These are phyloP conservation scores for Indri indri DNA, from an alignment of 2,113 vertebrate species.

Conservation along the genomic window DNA sequence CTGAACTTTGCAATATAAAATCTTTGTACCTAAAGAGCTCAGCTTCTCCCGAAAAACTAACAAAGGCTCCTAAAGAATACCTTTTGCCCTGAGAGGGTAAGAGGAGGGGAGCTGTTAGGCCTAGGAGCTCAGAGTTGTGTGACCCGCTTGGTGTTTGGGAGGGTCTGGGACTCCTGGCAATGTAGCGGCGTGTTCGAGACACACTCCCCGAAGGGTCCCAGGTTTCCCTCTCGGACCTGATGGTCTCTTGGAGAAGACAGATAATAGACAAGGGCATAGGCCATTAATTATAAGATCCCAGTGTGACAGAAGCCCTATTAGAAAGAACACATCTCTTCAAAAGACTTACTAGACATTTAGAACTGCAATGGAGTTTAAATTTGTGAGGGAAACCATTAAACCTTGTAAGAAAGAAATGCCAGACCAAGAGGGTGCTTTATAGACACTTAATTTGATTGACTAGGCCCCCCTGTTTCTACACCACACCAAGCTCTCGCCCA, in stretches of 20 bases:
- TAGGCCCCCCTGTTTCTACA: not conserved
- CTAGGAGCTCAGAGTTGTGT: not conserved
- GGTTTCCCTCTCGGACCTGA: constrained; percentile 46
- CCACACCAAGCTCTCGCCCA: not conserved
- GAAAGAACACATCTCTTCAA: constrained; percentile 69
- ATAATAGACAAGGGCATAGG: not conserved
- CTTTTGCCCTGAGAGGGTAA: not conserved
- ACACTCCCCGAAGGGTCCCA: not conserved
- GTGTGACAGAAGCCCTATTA: constrained; percentile 60
- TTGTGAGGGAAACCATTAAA: constrained; percentile 54
- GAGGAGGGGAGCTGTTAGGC: not conserved
- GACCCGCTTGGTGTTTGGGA: not conserved
- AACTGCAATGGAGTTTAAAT: constrained; percentile 64
- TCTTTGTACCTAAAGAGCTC: not conserved
- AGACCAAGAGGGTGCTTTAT: constrained; percentile 17
- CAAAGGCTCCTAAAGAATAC: not conserved
- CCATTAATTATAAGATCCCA: constrained; percentile 63
- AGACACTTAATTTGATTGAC: constrained; percentile 57
- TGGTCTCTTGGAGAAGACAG: constrained; percentile 56
- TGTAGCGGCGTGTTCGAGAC: not conserved
- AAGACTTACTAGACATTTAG: constrained; percentile 59
- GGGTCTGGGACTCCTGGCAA: not conserved
- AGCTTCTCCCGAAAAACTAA: not conserved
- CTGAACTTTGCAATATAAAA: constrained; percentile 4
- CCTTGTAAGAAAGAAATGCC: constrained; percentile 60